Evolutionary conservation across 1,140 invertebrate genomes (phyloP), one percentile per base, ranked within the genome.

Genomic region (Goniozus legneri): DNA sequence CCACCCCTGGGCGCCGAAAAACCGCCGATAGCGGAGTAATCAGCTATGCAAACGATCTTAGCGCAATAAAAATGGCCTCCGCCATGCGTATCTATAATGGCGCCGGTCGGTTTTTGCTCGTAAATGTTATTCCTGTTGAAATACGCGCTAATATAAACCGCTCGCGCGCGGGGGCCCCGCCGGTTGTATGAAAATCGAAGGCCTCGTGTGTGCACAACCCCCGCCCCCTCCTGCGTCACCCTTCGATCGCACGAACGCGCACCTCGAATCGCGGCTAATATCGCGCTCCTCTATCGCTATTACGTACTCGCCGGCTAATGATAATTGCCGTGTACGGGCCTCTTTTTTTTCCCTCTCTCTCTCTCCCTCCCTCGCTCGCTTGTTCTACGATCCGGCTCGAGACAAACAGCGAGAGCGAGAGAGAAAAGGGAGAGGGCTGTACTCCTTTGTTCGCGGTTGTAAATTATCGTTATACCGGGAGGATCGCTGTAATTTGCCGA

Each of bases 31-130:
- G n/a, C n/a, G n/a, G n/a, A 30, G 62, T 50, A 66, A 66, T 66
- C 62, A 66, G 47, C 60, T 64, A 66, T 66, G 64, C 62, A 66
- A 66, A 66, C 62, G 60, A 64, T 55, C 47, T 35, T 54, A 40
- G 46, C 44, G 43, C 50, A 40, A 43, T 57, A 60, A 64, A 57
- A 60, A 50, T 58, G 51, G 50, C 39, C 16, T n/a, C n/a, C n/a
- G n/a, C n/a, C n/a, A n/a, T n/a, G 49, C 40, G 36, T 30, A 19
- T 32, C 18, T 52, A 40, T 47, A 27, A 37, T 19, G 34, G 36
- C 24, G 18, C 19, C 40, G 35, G 32, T 34, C 40, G 24, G 46
- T 63, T 65, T 63, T 64, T 63, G 63, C 61, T 65, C 63, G 60
- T 65, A 65, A 65, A 65, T 24, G 60, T 55, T 56, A n/a, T n/a